These are phyloP conservation scores for Neoascia interrupta DNA, from an alignment of 2,888 invertebrate species.

Conservation along the genomic window DNA sequence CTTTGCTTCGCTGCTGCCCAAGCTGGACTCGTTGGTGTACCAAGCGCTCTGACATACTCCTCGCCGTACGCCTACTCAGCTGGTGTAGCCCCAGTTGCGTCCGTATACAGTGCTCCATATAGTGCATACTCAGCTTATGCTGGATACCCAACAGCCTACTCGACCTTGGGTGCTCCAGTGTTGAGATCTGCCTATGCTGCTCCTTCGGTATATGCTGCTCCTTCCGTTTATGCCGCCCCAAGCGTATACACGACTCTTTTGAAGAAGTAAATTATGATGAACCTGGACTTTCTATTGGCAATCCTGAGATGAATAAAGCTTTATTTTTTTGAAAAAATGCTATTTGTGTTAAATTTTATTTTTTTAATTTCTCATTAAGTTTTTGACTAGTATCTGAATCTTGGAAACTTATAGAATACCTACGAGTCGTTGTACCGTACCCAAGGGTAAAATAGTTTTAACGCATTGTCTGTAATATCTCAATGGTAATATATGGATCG, in stretches of 20 bases:
- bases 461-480: no score
- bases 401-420: no score
- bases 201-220: slow-evolving; percentile 12
- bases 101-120: slow-evolving; percentile 27
- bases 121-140: slow-evolving; percentile 28
- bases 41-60: slow-evolving; percentile 27
- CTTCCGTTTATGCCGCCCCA: slow-evolving; percentile 32
- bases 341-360: no score
- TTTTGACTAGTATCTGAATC: no score
- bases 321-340: no score
- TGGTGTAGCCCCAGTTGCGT: slow-evolving; percentile 44
- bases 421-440: no score
- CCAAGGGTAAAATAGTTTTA: no score
- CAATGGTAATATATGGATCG: no score
- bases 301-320: no score
- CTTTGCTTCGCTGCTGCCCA: slow-evolving; percentile 50
- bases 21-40: slow-evolving; percentile 35
- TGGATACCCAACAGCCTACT: slow-evolving; percentile 35
- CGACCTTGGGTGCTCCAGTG: slow-evolving; percentile 32
- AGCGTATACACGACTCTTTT: slow-evolving; percentile 19
- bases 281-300: neutral
- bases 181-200: slow-evolving; percentile 16
- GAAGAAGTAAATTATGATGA: slow-evolving; percentile 29
- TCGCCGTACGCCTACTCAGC: slow-evolving; percentile 35
- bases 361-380: no score